These are phyloP conservation scores for Leptopilina clavipes DNA, from an alignment of 1,140 invertebrate genomes.

Conservation along the genomic window DNA sequence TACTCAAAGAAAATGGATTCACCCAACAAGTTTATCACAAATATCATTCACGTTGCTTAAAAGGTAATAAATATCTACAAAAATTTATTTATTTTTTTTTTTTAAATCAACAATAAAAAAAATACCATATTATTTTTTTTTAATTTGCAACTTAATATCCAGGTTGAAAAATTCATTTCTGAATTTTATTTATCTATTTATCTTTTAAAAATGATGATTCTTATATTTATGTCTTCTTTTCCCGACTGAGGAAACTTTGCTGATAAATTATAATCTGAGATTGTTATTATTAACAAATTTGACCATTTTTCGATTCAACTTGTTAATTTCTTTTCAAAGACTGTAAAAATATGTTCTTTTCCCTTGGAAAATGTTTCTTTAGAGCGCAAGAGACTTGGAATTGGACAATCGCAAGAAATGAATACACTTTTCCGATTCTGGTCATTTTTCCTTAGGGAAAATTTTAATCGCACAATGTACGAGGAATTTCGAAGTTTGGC, in stretches of 20 bases:
- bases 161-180: constrained; percentile 10
- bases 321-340: not conserved
- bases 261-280: constrained; percentile 55
- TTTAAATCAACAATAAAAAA: too few species aligned
- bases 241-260: constrained; percentile 65
- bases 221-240: constrained; percentile 72
- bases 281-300: not conserved
- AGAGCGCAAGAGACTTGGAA: constrained; percentile 93
- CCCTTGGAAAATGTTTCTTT: constrained; percentile 56
- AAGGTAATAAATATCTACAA: constrained; percentile 82
- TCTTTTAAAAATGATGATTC: constrained; percentile 62
- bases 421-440: constrained; percentile 98
- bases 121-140: too few species aligned
- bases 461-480: constrained; percentile 99
- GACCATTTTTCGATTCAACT: too few species aligned
- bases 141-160: too few species aligned
- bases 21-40: constrained; percentile 98
- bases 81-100: too few species aligned
- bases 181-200: not conserved
- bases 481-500: constrained; percentile 94
- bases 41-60: constrained; percentile 93
- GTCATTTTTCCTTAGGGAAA: constrained; percentile 99
- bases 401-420: constrained; percentile 96
- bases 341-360: not conserved
- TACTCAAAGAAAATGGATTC: constrained; percentile 98